These are phyloP conservation scores for Pinctada fucata DNA, from an alignment of 2,888 invertebrate genomes.

Conservation along the genomic window DNA sequence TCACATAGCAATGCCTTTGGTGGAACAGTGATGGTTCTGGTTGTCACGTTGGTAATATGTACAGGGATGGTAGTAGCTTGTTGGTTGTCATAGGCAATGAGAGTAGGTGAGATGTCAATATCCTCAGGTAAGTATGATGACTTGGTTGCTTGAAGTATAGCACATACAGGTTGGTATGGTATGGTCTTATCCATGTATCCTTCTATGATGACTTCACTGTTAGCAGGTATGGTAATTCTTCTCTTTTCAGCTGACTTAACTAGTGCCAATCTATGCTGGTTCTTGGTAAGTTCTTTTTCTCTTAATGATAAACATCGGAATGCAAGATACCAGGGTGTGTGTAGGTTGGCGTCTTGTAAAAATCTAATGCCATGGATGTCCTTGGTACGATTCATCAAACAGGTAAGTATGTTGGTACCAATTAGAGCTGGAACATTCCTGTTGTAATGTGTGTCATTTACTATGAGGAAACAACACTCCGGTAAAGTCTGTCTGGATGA, in stretches of 20 bases:
- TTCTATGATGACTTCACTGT: background rate
- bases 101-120: slow-evolving; percentile 5
- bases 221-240: slow-evolving; percentile 11
- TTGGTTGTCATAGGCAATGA: slow-evolving; percentile 7
- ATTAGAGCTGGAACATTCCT: slow-evolving; percentile 2
- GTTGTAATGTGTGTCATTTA: slow-evolving; percentile 7
- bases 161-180: slow-evolving; percentile 5
- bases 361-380: background rate
- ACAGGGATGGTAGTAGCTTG: background rate
- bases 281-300: no score
- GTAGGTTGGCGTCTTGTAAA: slow-evolving; percentile 14
- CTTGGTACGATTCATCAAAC: background rate
- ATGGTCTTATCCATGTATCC: slow-evolving; percentile 7
- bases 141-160: background rate
- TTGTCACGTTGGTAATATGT: slow-evolving; percentile 13
- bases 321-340: no score
- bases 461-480: slow-evolving; percentile 2
- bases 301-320: no score
- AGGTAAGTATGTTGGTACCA: slow-evolving; percentile 5
- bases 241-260: no score
- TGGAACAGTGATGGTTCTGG: slow-evolving; percentile 11
- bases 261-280: no score
- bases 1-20: slow-evolving; percentile 19
- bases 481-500: slow-evolving; percentile 8
- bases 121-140: background rate